Base-by-base conservation (phyloP, 2,113 vertebrate species). In the Perca flavescens region DNA sequence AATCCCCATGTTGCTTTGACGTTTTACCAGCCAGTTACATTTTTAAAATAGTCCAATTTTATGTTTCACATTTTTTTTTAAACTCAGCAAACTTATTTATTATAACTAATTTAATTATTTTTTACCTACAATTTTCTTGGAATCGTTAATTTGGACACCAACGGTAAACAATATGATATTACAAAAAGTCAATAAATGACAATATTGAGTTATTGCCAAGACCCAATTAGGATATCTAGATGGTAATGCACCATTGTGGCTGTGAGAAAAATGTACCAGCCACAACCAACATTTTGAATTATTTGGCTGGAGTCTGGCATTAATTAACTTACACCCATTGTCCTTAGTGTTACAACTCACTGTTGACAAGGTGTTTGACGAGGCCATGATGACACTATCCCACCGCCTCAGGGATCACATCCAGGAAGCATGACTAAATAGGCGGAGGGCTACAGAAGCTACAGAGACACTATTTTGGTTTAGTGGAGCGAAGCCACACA, bases 401-500 rank as follows among this genome's bases (percentile, higher is more conserved):
- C 43, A 2, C 21, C 65, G 62, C 69, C 70, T 77, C 17, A 4
- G 64, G 68, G 82, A 82, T 85, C 74, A 49, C 65, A 69, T 85
- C 54, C 83, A 90, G 81, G 84, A 91, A 88, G 85, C 74, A 53
- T 75, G 80, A 80, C 74, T 77, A 49, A 82, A 74, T 77, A 49
- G 54, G 69, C 4, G 67, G 69, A 74, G 77, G 84, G 40, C 73
- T 77, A 7, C 68, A 71, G 19, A 67, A 79, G 74, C 84, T 84
- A 40, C 88, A 88, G 6, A 81, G 50, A 57, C 76, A 69, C 83
- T 84, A 88, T 89, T 89, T 82, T 84, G 53, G 84, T 87, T 87
- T 52, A 85, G 72, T 73, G 70, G 70, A 85, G 74, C 46, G 28
- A 79, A 91, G 83, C 78, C 8, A 12, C 78, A 54, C 70, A 85